Percentiles rank a stretch among this genome's conserved stretches.
Conservation (phyloP, 2,113 vertebrate species). For the Dascyllus trimaculatus region DNA sequence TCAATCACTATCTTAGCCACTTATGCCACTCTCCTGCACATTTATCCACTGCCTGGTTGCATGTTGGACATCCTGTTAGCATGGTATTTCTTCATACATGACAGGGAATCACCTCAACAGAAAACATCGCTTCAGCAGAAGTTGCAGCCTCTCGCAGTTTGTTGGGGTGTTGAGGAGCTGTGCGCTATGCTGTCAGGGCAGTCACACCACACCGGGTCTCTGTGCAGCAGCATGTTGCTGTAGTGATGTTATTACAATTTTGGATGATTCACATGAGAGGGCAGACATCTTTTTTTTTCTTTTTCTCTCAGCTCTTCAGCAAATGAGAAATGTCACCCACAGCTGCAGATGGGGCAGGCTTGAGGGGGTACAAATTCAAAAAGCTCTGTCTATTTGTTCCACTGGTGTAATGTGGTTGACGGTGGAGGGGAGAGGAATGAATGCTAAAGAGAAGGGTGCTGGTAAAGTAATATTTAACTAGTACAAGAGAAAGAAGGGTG, state of each 20-base stretch:
- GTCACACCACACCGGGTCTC: constrained; percentile 37
- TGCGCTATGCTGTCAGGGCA: constrained; percentile 40
- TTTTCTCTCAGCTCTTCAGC: constrained; percentile 32
- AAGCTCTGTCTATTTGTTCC: constrained; percentile 62
- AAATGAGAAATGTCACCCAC: constrained; percentile 78
- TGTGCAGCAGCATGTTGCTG: constrained; percentile 40
- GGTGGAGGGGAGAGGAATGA: neutral
- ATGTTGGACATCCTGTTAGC: neutral
- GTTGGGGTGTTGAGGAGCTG: constrained; percentile 24
- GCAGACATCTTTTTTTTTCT: constrained; percentile 40
- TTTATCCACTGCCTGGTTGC: constrained; percentile 12
- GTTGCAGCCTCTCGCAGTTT: constrained; percentile 31
- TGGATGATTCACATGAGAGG: constrained; percentile 71
- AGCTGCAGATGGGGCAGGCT: constrained; percentile 59
- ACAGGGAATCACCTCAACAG: neutral
- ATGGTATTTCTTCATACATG: neutral
- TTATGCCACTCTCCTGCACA: constrained; percentile 10
- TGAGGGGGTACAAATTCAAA: constrained; percentile 62
- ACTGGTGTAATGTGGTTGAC: constrained; percentile 48
- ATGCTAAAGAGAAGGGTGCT: neutral
- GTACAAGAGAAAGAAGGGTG: neutral
- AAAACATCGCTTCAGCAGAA: constrained; percentile 13
- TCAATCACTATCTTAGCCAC: constrained; percentile 35
- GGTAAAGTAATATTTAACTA: neutral
- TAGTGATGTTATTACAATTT: constrained; percentile 70